Base-by-base conservation (phyloP, 1,140 invertebrate species). In the Dolichoris vasculosae region DNA sequence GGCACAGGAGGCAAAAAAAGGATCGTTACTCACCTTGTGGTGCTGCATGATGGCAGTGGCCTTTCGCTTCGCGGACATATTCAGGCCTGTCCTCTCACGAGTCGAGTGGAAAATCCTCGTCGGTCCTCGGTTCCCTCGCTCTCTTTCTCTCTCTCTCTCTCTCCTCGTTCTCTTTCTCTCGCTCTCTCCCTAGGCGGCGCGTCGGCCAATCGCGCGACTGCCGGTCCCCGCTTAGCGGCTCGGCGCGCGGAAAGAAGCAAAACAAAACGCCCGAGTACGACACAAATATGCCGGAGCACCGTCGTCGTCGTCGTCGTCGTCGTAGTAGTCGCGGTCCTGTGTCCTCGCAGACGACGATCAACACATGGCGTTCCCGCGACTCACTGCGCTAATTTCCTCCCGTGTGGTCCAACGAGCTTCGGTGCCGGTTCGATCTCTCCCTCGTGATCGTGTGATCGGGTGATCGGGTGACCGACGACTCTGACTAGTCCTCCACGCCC, bases 51-150 rank as follows among this genome's bases (percentile, higher is more conserved):
- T 93, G 90, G 94, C 93, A 90, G 94, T 94, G 90, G 94, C 93
- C 93, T 95, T 95, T 91, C 94, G 93, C 92, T 95, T 94, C 82
- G 94, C 94, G 88, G 94, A 94, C 94, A 94, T 94, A 90, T 93
- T 93, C 90, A 91, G 89, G 89, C 90, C 89, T 87, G 85, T 88
- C 87, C 89, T 88, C 89, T 88, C 89, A 85, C 89, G 84, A 84
- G 87, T 85, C 88, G 82, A 88, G 83, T 88, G 88, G 86, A 88
- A 87, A 89, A 89, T 89, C 86, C 83, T 88, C 84, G 46, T 0
- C 11, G 46, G 75, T 86, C 76, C 79, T 83, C 32, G 6, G 15
- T 35, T 35, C 63, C 75, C 80, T 69, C 11, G n/a, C 32, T 11
- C 30, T 55, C 8, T 26, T 17, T 67, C 77, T 26, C 75, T 43